phyloP scores from a whole-genome alignment of 2,113 vertebrate genomes.

The Phylloscopus trochiloides region DNA sequence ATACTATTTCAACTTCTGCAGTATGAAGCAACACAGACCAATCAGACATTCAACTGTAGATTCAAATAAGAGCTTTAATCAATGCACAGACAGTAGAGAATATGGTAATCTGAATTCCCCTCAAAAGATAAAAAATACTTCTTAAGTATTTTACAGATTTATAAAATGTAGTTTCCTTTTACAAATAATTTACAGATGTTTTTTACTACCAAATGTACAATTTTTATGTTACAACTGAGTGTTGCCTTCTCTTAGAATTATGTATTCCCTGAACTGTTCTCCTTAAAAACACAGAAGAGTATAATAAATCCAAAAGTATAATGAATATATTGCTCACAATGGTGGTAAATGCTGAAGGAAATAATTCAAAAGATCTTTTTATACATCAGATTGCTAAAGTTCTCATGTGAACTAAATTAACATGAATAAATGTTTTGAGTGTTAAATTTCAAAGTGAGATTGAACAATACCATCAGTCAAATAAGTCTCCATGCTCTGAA shows the following conservation, averaged over 20 bases:
- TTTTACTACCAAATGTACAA: background rate
- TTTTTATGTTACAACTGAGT: background rate
- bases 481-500: background rate
- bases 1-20: background rate
- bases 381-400: background rate
- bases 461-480: background rate
- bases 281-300: background rate
- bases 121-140: background rate
- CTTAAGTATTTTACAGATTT: background rate
- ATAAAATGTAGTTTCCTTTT: background rate
- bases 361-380: background rate
- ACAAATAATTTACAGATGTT: slow-evolving; percentile 11
- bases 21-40: background rate
- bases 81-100: background rate
- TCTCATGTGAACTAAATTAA: background rate
- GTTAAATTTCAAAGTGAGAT: background rate
- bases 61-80: slow-evolving; percentile 25
- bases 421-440: background rate
- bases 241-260: background rate
- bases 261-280: background rate
- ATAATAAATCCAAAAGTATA: background rate
- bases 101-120: background rate
- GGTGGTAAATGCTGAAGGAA: background rate
- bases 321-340: background rate
- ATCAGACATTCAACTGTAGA: background rate